Evolutionary conservation across 2,797 vertebrate genomes (phyloP).

Genomic region (Menidia menidia): DNA sequence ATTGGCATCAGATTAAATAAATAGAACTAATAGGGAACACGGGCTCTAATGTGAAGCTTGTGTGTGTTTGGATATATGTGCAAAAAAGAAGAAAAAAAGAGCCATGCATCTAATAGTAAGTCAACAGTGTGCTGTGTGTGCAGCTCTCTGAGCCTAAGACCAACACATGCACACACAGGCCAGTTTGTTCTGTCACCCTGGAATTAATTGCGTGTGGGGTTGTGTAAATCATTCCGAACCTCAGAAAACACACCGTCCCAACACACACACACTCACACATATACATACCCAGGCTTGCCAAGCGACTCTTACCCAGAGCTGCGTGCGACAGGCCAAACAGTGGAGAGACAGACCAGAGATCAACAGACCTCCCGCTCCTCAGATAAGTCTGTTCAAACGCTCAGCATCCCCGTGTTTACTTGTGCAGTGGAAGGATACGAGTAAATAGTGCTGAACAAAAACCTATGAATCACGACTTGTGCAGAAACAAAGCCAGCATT

Average conservation of each 20-base stretch:
- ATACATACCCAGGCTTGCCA: slow-evolving; percentile 33
- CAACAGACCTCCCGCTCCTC: not conserved
- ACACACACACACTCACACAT: slow-evolving; percentile 6
- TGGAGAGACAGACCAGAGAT: slow-evolving; percentile 16
- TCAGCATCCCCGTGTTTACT: not conserved
- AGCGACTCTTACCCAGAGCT: slow-evolving; percentile 43
- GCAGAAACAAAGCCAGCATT: too few relatives aligned
- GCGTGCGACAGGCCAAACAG: slow-evolving; percentile 29
- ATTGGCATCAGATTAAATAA: slow-evolving; percentile 70
- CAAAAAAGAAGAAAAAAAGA: not conserved
- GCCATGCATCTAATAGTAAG: slow-evolving; percentile 53
- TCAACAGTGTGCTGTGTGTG: slow-evolving; percentile 70
- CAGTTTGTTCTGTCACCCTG: slow-evolving; percentile 75
- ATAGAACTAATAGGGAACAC: slow-evolving; percentile 64
- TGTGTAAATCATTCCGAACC: slow-evolving; percentile 76
- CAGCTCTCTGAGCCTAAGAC: slow-evolving; percentile 61
- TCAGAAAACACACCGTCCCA: slow-evolving; percentile 59
- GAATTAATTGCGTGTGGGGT: slow-evolving; percentile 72
- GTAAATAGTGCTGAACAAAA: not conserved
- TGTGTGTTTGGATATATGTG: slow-evolving; percentile 20
- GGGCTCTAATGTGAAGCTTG: slow-evolving; percentile 51
- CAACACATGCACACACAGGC: slow-evolving; percentile 68
- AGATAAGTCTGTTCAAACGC: not conserved
- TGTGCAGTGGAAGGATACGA: not conserved
- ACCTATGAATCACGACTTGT: too few relatives aligned